Evolutionary conservation across 2,797 vertebrate genomes (phyloP).

Genomic region (Champsocephalus gunnari): DNA sequence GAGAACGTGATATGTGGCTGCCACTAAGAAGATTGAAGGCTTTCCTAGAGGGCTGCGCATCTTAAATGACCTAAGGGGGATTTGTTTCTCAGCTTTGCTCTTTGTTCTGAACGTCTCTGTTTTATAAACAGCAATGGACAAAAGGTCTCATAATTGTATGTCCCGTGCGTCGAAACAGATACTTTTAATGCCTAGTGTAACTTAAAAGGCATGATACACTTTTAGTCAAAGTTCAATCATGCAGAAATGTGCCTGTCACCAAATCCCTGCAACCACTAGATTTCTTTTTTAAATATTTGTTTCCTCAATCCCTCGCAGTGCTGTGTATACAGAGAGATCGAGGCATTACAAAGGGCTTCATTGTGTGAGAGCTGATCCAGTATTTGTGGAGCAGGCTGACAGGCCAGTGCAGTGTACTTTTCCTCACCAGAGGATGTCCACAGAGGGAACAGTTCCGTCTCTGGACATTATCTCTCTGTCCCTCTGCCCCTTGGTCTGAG

Average conservation of each 20-base stretch:
- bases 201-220: not conserved
- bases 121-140: constrained; percentile 33
- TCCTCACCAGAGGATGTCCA: constrained; percentile 30
- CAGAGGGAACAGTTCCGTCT: constrained; percentile 48
- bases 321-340: constrained; percentile 11
- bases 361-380: constrained; percentile 64
- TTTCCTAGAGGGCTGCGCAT: constrained; percentile 68
- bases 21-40: constrained; percentile 78
- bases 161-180: not conserved
- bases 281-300: not conserved
- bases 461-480: constrained; percentile 34
- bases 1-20: constrained; percentile 33
- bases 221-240: not conserved
- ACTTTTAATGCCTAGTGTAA: not conserved
- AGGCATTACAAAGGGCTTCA: constrained; percentile 61
- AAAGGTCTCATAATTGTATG: not conserved
- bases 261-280: not conserved
- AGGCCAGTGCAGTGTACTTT: constrained; percentile 36
- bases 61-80: constrained; percentile 78
- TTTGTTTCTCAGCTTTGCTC: constrained; percentile 63
- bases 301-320: not conserved
- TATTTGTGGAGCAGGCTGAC: constrained; percentile 27
- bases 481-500: not conserved
- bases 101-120: constrained; percentile 42
- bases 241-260: not conserved